Percentiles rank a stretch among this genome's conserved stretches.
These are phyloP conservation scores for Centropristis striata DNA, from an alignment of 2,113 vertebrate species.

Conservation along the genomic window DNA sequence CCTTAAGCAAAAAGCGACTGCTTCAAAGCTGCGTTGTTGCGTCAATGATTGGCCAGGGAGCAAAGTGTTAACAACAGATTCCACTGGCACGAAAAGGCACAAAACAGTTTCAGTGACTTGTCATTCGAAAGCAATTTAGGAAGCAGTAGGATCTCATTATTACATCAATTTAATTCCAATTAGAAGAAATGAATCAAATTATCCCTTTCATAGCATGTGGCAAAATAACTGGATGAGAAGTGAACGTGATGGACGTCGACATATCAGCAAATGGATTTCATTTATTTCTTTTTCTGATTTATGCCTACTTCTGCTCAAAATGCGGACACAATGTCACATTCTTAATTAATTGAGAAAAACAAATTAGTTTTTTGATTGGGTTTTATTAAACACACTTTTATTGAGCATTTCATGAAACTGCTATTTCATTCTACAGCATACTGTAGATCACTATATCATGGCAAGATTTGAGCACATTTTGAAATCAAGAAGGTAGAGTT, in stretches of 20 bases:
- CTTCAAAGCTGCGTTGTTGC: conserved; percentile 16
- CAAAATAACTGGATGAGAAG: conserved; percentile 58
- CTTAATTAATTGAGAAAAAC: conserved; percentile 18
- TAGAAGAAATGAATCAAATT: conserved; percentile 77
- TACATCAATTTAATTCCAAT: conserved; percentile 80
- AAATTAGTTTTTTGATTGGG: neutral
- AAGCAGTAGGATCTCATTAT: conserved; percentile 77
- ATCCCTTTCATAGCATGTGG: conserved; percentile 72
- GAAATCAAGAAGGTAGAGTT: neutral
- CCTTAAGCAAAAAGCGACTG: conserved; percentile 46
- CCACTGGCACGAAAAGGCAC: conserved; percentile 39
- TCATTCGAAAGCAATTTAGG: conserved; percentile 76
- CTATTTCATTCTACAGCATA: conserved; percentile 1
- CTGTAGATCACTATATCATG: neutral
- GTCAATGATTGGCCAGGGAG: conserved; percentile 27
- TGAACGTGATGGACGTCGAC: conserved; percentile 44
- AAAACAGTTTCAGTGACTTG: conserved; percentile 52
- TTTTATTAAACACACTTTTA: conserved; percentile 23
- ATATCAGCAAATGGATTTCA: conserved; percentile 59
- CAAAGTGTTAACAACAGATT: conserved; percentile 62
- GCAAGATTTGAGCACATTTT: conserved; percentile 1
- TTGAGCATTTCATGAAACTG: neutral
- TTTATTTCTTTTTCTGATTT: conserved; percentile 19
- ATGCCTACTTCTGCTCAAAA: conserved; percentile 29
- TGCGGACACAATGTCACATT: conserved; percentile 44